Base-by-base conservation (phyloP, 2,888 invertebrate species). In the Melipona bicolor region DNA sequence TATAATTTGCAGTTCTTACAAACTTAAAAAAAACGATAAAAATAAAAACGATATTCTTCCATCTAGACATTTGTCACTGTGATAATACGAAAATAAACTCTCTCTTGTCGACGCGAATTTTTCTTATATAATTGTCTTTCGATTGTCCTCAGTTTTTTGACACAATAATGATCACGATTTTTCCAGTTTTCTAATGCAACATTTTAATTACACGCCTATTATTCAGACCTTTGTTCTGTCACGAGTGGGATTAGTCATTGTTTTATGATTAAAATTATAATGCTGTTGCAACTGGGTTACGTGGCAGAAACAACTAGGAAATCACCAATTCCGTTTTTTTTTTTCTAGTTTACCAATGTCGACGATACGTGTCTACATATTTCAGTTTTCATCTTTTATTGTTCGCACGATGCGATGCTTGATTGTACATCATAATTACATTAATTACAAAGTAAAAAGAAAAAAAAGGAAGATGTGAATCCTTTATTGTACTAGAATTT, bases 281-380 rank as follows among this genome's bases (percentile, higher is more conserved):
- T 1, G 50, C 32, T 52, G 9, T 77, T 50, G 76, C 62, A 81
- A 69, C 64, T 69, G 67, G 15, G 71, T 84, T 74, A 81, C 61
- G 71, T 77, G 74, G 81, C 59, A 15, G 36, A 59, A 67, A 68
- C 65, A 82, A 76, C 21, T 50, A 19, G 59, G 43, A 64, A 32
- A 56, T 62, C 1, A 17, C 56, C 19, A 2, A n/a, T 43, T 43
- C 9, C 1, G 0, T 43, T 43, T 43, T 43, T 43, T 43, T 9
- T 43, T 43, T 43, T 1, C 43, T 43, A 9, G 19, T 43, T 71
- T 67, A 24, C 67, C 67, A 54, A 54, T 49, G 36, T 15, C 70
- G 11, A 27, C 9, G 64, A 74, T 79, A 19, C 11, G 52, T 21
- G 24, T 69, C 68, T 27, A 62, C 72, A 67, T 56, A 61, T 61